Percentiles rank a stretch among this genome's conserved stretches.
Conservation (phyloP, 2,888 invertebrate species). For the Meandrusa payeni region DNA sequence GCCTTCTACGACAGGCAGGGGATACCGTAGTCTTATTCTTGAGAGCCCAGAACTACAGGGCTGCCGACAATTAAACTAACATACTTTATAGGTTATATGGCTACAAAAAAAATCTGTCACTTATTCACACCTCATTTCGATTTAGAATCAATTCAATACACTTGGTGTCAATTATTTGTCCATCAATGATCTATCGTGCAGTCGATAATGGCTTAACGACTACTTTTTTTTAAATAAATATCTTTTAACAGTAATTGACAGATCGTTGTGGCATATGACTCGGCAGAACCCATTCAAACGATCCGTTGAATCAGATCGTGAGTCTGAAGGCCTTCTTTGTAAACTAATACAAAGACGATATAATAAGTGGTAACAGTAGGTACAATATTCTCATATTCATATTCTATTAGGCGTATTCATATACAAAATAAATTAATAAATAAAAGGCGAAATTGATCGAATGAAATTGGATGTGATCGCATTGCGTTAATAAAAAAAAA, state of each 20-base stretch:
- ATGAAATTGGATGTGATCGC: too few relatives aligned
- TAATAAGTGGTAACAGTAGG: too few relatives aligned
- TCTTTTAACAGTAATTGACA: conserved; percentile 14
- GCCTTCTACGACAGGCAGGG: too few relatives aligned
- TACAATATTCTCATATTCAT: too few relatives aligned
- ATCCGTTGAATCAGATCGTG: conserved; percentile 1
- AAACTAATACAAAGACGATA: conserved; percentile 3
- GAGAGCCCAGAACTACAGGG: too few relatives aligned
- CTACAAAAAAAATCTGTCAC: neutral
- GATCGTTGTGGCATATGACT: conserved; percentile 17
- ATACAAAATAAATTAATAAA: too few relatives aligned
- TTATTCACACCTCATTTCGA: neutral
- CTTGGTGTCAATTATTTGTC: conserved; percentile 16
- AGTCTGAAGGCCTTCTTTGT: conserved; percentile 5
- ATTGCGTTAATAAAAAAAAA: too few relatives aligned
- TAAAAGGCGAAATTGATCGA: too few relatives aligned
- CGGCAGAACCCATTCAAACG: conserved; percentile 13
- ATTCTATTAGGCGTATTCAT: too few relatives aligned
- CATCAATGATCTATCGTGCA: conserved; percentile 4
- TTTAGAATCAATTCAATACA: conserved; percentile 1
- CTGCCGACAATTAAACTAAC: too few relatives aligned
- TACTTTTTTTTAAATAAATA: conserved; percentile 2
- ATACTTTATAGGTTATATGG: too few relatives aligned
- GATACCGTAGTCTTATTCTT: too few relatives aligned
- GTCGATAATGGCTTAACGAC: conserved; percentile 6